Base-by-base conservation (phyloP, 1,140 invertebrate genomes). In the Leptonema lineaticorne region DNA sequence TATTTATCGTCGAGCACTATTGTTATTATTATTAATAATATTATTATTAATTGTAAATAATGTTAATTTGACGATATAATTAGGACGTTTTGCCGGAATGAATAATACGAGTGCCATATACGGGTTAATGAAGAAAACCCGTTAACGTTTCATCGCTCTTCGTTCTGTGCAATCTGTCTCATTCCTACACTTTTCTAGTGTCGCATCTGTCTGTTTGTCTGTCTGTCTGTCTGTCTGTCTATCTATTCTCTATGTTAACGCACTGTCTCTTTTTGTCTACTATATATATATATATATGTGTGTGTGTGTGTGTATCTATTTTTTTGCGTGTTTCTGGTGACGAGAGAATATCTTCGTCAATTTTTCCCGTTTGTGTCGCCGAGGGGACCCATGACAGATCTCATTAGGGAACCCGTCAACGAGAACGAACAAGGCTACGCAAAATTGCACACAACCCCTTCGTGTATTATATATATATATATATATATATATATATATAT, bases 311-410 rank as follows among this genome's bases (percentile, higher is more conserved):
- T n/a, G n/a, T n/a, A 2, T 11, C 20, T 30, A 58, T 58, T 58
- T 26, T 22, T 58, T 26, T 26, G 56, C 28, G 14, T 27, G 26
- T 58, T 22, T 41, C 24, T 30, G 37, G 11, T 69, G 70, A 72
- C 64, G 67, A 41, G 41, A 50, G 46, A 67, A 63, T 72, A 69
- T 72, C 70, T 69, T 53, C 67, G 67, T 72, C 70, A 72, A 72
- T 72, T 72, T 72, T 72, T 71, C 67, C 67, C 56, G 30, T 68
- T 70, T 65, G 64, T 56, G 60, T 59, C 56, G 69, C 62, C 56
- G 69, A 71, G 69, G 63, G 69, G 18, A 37, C 57, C 63, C 29
- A 20, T 69, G 70, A 72, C 70, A 72, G 70, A 66, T 72, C 70
- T 72, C 70, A 69, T 72, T 72, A 72, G 67, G 70, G n/a, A 48